phyloP scores from a whole-genome alignment of 2,797 vertebrate genomes.

The Aldrovandia affinis region DNA sequence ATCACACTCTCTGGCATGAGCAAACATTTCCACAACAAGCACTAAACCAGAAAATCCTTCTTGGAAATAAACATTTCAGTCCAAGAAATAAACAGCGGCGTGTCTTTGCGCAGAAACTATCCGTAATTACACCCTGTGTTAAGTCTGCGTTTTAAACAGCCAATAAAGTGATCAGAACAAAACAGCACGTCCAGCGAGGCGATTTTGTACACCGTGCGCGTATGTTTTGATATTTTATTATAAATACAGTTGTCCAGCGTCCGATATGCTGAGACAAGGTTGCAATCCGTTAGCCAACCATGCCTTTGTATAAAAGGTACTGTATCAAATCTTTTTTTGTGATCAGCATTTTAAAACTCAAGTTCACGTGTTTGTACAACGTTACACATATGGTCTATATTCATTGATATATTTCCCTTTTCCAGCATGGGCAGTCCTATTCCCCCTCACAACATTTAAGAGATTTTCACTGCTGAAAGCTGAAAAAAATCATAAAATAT shows the following conservation, averaged over 20 bases:
- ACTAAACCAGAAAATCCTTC: conserved; percentile 50
- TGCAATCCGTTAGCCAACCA: neutral
- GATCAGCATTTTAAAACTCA: neutral
- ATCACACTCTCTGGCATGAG: conserved; percentile 62
- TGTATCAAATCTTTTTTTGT: conserved; percentile 48
- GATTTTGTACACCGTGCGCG: neutral
- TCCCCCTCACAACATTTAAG: too few species aligned
- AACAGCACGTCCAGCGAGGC: neutral
- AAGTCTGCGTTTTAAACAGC: conserved; percentile 7
- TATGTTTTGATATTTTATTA: neutral
- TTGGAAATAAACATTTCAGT: conserved; percentile 19
- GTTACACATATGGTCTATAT: neutral
- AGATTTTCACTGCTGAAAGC: too few species aligned
- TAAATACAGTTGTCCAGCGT: neutral
- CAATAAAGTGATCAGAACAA: neutral
- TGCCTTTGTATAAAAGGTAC: too few species aligned
- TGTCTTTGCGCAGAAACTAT: conserved; percentile 16
- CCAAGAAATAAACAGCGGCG: conserved; percentile 20
- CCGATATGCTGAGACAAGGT: neutral
- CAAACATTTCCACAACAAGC: conserved; percentile 58
- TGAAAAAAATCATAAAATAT: too few species aligned
- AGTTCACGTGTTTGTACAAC: neutral
- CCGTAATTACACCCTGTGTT: neutral
- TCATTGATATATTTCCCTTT: conserved; percentile 49
- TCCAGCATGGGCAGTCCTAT: conserved; percentile 24